Evolutionary conservation across 2,888 invertebrate genomes (phyloP).

Genomic region (Phalangium opilio): DNA sequence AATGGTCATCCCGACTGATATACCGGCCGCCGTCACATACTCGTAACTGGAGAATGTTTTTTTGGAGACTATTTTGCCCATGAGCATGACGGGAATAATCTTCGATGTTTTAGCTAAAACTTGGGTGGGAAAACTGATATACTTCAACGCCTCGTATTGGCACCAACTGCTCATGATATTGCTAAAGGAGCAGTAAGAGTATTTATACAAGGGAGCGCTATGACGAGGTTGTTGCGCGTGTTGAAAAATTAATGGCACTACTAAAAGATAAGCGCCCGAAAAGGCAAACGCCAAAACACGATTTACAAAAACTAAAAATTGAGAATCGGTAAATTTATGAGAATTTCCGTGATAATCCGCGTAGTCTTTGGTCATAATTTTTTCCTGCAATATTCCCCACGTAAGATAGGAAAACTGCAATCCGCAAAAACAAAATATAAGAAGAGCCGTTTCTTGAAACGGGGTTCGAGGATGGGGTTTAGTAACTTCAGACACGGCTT

Average conservation of each 20-base stretch:
- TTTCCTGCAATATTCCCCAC: slow-evolving; percentile 95
- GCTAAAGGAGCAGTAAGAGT: slow-evolving; percentile 86
- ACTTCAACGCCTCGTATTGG: slow-evolving; percentile 97
- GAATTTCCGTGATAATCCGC: slow-evolving; percentile 5
- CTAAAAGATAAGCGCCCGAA: slow-evolving; percentile 46
- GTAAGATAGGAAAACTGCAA: slow-evolving; percentile 79
- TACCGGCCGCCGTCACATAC: slow-evolving; percentile 72
- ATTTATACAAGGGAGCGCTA: slow-evolving; percentile 79
- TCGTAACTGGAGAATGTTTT: slow-evolving; percentile 77
- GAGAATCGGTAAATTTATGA: slow-evolving; percentile 72
- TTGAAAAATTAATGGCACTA: slow-evolving; percentile 21
- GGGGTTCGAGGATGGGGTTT: slow-evolving; percentile 1
- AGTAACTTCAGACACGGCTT: not conserved
- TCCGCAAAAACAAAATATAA: slow-evolving; percentile 67
- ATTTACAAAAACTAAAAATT: slow-evolving; percentile 92
- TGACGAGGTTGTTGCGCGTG: slow-evolving; percentile 44
- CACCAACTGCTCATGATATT: slow-evolving; percentile 99
- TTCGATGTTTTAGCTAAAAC: slow-evolving; percentile 94
- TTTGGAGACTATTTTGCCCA: slow-evolving; percentile 82
- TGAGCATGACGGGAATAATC: slow-evolving; percentile 93
- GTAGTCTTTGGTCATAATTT: slow-evolving; percentile 69
- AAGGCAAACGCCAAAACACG: slow-evolving; percentile 67
- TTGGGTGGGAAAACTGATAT: slow-evolving; percentile 94
- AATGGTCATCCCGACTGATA: slow-evolving; percentile 81
- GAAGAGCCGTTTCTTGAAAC: slow-evolving; percentile 42